Evolutionary conservation across 1,140 invertebrate species (phyloP).

Genomic region (Cryptotermes secundus): DNA sequence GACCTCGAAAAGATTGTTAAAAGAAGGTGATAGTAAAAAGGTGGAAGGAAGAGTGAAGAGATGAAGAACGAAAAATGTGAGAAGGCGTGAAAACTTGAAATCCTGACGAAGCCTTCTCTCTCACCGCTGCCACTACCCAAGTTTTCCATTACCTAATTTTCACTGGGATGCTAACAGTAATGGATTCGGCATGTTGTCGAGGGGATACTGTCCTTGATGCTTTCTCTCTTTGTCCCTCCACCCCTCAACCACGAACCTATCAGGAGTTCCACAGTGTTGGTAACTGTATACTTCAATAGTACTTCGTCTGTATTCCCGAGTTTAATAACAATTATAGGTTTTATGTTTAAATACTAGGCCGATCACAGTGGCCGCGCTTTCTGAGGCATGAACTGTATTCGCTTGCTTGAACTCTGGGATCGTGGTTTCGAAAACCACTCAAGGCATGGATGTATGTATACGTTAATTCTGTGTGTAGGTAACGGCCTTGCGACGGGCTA

Average conservation of each 20-base stretch:
- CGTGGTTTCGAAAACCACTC: too few species aligned
- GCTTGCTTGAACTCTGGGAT: too few species aligned
- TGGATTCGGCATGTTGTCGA: slow-evolving; percentile 14
- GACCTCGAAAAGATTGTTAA: background rate
- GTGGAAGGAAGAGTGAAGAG: background rate
- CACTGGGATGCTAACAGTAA: slow-evolving; percentile 18
- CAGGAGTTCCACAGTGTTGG: too few species aligned
- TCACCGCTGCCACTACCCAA: background rate
- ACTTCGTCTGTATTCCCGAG: too few species aligned
- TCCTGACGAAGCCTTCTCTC: background rate
- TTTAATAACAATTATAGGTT: too few species aligned
- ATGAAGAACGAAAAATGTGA: background rate
- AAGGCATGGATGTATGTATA: too few species aligned
- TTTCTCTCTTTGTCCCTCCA: background rate
- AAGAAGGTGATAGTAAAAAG: background rate
- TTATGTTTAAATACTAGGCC: too few species aligned
- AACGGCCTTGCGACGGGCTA: too few species aligned
- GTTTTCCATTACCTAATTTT: slow-evolving; percentile 20
- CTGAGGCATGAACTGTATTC: too few species aligned
- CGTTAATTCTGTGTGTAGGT: too few species aligned
- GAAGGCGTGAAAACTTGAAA: background rate
- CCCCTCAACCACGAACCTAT: background rate
- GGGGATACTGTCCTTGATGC: background rate
- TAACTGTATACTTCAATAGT: too few species aligned
- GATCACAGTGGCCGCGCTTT: too few species aligned